Base-by-base conservation (phyloP, 1,140 invertebrate species). In the Chlorops oryzae region DNA sequence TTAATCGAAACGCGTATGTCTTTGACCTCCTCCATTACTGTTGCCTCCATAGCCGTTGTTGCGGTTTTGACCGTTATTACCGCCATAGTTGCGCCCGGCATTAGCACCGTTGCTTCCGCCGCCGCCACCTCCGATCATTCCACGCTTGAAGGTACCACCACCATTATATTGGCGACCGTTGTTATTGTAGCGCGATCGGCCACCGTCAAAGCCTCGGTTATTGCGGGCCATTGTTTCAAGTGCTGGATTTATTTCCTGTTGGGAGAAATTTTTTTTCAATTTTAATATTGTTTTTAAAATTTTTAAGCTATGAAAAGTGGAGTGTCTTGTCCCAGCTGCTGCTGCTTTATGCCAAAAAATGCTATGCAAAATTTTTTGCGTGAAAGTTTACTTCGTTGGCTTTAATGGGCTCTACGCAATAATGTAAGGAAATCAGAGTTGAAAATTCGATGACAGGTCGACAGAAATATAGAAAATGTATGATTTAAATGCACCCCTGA, bases 201-300 rank as follows among this genome's bases (percentile, higher is more conserved):
- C 77, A 15, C 75, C 75, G 48, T 74, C 72, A 46, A 65, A 65
- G 57, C 66, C 75, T 27, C 78, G 74, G 32, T 75, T 76, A 50
- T 60, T 70, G 52, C 65, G 62, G 21, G 78, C 78, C 74, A 80
- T 74, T 32, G 75, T 75, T 65, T 80, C 77, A 32, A 80, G 62
- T 49, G 78, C 76, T 51, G 78, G 77, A 56, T 75, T 78, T 25
- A 80, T 73, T 57, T 75, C 67, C 78, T 80, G 43, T 2, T 58
- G 62, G 47, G 45, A 42, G 52, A 45, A 51, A n/a, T 39, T 40
- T 45, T 43, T 13, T 34, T 28, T 24, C 23, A n/a, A 46, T 52
- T 50, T 39, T 18, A 43, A 57, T 56, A 28, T 21, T 35, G 18
- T 3, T 18, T 23, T 47, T 51, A 25, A 10, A 20, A 13, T 21